Percentiles rank a stretch among this genome's conserved stretches.
Evolutionary conservation across 1,140 invertebrate genomes (phyloP).

Genomic region (Acromyrmex echinatior): DNA sequence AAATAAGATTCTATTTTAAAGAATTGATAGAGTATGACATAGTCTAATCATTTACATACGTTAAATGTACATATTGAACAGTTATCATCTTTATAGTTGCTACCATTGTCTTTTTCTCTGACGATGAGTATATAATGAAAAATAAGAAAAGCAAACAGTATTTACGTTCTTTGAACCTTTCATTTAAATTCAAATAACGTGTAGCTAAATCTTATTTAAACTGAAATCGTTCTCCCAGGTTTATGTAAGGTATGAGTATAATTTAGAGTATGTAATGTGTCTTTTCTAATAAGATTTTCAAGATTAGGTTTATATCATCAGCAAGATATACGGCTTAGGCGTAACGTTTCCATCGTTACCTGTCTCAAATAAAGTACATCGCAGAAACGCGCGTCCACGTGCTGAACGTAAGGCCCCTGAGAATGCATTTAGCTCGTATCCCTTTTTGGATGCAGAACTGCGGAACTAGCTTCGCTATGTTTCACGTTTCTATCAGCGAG

Average conservation of each 20-base stretch:
- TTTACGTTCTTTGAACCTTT: not conserved
- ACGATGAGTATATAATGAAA: not conserved
- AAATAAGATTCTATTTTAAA: no score
- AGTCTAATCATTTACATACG: no score
- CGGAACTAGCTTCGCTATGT: slow-evolving; percentile 43
- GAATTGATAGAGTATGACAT: no score
- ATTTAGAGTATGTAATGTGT: slow-evolving; percentile 32
- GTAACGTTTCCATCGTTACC: slow-evolving; percentile 30
- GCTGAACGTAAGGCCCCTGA: not conserved
- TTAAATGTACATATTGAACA: no score
- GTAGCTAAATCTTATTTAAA: slow-evolving; percentile 11
- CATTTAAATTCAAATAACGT: slow-evolving; percentile 7
- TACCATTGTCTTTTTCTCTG: no score
- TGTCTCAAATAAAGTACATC: slow-evolving; percentile 32
- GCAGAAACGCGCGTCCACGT: not conserved
- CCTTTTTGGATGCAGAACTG: slow-evolving; percentile 43
- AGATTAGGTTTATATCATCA: slow-evolving; percentile 42
- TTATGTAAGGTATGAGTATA: slow-evolving; percentile 6
- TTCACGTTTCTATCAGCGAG: slow-evolving; percentile 49
- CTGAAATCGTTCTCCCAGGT: not conserved
- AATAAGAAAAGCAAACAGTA: not conserved
- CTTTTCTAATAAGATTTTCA: slow-evolving; percentile 50
- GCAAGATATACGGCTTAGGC: slow-evolving; percentile 22
- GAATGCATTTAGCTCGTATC: slow-evolving; percentile 24
- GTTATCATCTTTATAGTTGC: no score